phyloP scores from a whole-genome alignment of 2,113 vertebrate genomes.

The Ceuthmochares aereus region DNA sequence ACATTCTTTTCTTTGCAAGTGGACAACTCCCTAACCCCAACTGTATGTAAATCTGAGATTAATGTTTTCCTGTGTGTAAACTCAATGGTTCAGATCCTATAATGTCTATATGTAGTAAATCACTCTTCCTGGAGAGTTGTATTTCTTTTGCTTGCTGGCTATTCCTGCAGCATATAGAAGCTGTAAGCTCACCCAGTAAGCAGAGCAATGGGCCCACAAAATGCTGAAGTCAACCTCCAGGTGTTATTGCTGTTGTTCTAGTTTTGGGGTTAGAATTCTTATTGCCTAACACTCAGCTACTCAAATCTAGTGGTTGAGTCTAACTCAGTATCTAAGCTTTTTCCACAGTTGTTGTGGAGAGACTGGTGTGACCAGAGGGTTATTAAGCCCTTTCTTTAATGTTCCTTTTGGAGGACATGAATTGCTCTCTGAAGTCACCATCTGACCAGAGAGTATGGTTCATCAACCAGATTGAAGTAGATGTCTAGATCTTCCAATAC shows the following conservation, averaged over 20 bases:
- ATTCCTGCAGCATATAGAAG: not conserved
- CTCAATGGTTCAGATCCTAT: not conserved
- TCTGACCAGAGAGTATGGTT: not conserved
- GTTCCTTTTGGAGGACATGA: not conserved
- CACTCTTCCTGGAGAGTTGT: not conserved
- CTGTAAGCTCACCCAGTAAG: not conserved
- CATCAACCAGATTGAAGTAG: not conserved
- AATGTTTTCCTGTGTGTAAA: not conserved
- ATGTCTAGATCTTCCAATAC: not conserved
- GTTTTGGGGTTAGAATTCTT: not conserved
- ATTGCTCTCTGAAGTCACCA: not conserved
- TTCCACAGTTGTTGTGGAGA: not conserved
- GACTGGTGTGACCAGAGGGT: not conserved
- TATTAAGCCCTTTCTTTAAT: not conserved
- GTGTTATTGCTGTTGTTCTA: not conserved
- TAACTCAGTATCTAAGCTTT: not conserved
- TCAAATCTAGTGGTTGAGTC: not conserved
- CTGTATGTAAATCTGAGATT: not conserved
- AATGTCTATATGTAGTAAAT: not conserved
- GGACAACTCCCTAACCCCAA: not conserved
- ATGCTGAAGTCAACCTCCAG: not conserved
- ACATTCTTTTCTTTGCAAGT: not conserved
- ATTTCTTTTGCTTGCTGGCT: not conserved
- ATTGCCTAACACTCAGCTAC: not conserved
- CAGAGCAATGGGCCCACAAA: not conserved